Conservation (phyloP, 2,113 vertebrate genomes). For the Tonatia bakeri region DNA sequence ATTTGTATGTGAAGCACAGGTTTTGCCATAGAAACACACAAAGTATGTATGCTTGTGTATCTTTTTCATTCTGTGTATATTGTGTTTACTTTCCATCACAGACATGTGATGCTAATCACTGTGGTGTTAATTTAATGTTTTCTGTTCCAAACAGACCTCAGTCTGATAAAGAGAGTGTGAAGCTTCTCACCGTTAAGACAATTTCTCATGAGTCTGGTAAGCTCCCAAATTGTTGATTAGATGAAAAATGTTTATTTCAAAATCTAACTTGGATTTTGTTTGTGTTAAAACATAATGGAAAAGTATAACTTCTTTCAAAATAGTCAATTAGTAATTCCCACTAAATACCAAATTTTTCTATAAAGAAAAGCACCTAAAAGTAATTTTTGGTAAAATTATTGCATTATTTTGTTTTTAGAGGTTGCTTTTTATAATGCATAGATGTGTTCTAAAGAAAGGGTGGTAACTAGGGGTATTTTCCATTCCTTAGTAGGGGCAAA, state of each 20-base stretch:
- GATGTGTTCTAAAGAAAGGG: neutral
- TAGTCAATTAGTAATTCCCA: neutral
- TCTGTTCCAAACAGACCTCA: slow-evolving; percentile 75
- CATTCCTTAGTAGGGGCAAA: neutral
- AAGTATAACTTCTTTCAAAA: neutral
- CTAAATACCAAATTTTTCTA: neutral
- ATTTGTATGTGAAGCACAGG: neutral
- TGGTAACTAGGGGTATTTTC: neutral
- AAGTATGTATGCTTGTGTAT: neutral
- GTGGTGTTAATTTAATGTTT: neutral
- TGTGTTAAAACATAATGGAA: slow-evolving; percentile 10
- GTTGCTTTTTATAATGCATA: neutral
- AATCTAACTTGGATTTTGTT: slow-evolving; percentile 10
- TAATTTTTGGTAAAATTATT: neutral
- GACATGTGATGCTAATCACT: neutral
- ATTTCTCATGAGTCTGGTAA: slow-evolving; percentile 82
- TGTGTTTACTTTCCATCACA: neutral
- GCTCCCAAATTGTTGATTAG: slow-evolving; percentile 10
- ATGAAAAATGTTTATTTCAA: slow-evolving; percentile 22
- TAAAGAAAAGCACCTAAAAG: neutral
- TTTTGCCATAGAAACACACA: neutral
- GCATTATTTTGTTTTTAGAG: neutral
- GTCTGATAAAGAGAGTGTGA: slow-evolving; percentile 84
- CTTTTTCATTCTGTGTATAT: neutral
- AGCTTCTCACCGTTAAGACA: slow-evolving; percentile 85